phyloP scores from a whole-genome alignment of 2,888 invertebrate species.

The Xestia rhomboidea region DNA sequence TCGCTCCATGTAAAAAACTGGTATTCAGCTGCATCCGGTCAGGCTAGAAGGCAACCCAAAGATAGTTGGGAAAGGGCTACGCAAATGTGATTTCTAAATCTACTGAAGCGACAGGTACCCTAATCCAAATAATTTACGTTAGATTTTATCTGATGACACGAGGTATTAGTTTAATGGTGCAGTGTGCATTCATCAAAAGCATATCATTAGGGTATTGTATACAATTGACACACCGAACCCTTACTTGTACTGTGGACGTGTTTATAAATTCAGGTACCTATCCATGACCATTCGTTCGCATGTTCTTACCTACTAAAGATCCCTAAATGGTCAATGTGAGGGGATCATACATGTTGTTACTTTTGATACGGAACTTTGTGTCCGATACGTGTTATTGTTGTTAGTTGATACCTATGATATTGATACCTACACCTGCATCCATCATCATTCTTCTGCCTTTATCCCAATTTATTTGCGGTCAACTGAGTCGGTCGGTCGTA shows the following conservation, averaged over 20 bases:
- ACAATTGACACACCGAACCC: slow-evolving; percentile 30
- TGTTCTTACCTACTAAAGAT: slow-evolving; percentile 14
- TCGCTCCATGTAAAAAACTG: no score
- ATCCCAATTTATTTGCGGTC: no score
- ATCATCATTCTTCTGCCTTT: no score
- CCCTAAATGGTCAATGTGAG: slow-evolving; percentile 23
- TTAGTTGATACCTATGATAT: no score
- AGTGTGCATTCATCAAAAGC: slow-evolving; percentile 31
- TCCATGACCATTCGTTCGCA: slow-evolving; percentile 8
- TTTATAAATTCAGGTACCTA: slow-evolving; percentile 18
- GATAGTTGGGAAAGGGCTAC: no score
- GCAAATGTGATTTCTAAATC: background rate
- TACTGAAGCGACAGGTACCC: background rate
- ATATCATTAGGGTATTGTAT: slow-evolving; percentile 27
- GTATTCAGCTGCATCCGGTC: no score
- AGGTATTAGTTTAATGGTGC: slow-evolving; percentile 29
- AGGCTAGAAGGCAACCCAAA: no score
- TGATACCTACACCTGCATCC: background rate
- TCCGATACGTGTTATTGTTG: background rate
- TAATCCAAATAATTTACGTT: background rate
- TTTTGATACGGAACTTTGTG: background rate
- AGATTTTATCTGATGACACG: slow-evolving; percentile 31
- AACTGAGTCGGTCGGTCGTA: no score
- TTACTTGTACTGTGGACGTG: slow-evolving; percentile 19
- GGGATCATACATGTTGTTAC: slow-evolving; percentile 10